Evolutionary conservation across 1,140 invertebrate species (phyloP).

Genomic region (Steinernema feltiae): DNA sequence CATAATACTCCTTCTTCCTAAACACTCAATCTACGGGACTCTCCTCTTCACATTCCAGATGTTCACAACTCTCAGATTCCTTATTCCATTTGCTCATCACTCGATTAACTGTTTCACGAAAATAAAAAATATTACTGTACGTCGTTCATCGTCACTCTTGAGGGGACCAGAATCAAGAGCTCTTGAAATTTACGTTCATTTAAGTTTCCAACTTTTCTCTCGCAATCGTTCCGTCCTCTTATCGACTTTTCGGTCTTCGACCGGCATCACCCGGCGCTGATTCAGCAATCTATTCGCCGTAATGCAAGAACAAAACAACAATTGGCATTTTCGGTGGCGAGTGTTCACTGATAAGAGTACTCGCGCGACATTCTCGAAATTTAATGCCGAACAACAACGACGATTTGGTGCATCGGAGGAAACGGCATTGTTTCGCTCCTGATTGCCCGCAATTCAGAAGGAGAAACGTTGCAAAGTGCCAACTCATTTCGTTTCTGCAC

Average conservation of each 20-base stretch:
- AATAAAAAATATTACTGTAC: too few species aligned
- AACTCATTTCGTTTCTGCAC: too few species aligned
- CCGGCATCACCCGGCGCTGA: background rate
- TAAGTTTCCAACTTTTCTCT: background rate
- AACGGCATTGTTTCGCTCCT: too few species aligned
- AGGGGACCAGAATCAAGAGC: too few species aligned
- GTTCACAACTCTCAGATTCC: background rate
- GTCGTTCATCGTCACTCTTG: too few species aligned
- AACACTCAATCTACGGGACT: conserved; percentile 13
- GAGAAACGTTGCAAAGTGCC: too few species aligned
- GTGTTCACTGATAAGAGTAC: background rate
- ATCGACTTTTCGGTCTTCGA: background rate
- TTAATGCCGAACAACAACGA: background rate
- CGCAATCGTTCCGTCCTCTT: background rate
- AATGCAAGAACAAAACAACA: background rate
- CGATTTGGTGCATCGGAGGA: too few species aligned
- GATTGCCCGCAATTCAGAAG: too few species aligned
- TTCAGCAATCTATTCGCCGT: background rate
- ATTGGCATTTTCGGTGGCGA: background rate
- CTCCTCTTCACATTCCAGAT: background rate
- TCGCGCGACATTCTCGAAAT: too few species aligned
- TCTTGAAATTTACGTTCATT: too few species aligned
- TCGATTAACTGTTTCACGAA: too few species aligned
- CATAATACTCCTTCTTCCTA: background rate
- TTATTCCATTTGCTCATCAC: background rate